phyloP scores from a whole-genome alignment of 2,888 invertebrate genomes.

The Choreutis nemorana region DNA sequence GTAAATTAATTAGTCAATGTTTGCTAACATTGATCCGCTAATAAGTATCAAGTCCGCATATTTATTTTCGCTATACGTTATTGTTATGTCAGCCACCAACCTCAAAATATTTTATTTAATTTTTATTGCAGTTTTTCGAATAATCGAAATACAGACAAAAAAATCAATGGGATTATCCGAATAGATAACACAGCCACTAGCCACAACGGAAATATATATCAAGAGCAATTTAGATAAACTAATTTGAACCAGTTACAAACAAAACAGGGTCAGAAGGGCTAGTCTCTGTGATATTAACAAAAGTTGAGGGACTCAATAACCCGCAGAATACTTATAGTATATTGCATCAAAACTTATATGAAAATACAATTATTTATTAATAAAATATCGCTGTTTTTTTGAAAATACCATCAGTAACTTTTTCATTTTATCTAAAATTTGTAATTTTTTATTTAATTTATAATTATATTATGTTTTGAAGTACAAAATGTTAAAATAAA shows the following conservation, averaged over 20 bases:
- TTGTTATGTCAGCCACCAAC: too few species aligned
- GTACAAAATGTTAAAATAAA: background rate
- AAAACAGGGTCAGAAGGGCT: slow-evolving; percentile 28
- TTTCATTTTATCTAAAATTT: too few species aligned
- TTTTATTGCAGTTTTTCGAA: slow-evolving; percentile 13
- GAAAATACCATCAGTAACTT: too few species aligned
- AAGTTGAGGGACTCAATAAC: slow-evolving; percentile 21
- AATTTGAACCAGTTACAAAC: slow-evolving; percentile 40
- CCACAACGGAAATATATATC: slow-evolving; percentile 39
- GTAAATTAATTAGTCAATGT: too few species aligned
- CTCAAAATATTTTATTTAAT: too few species aligned
- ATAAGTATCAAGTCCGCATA: too few species aligned
- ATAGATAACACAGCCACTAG: slow-evolving; percentile 19
- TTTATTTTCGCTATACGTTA: background rate
- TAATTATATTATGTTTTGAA: background rate
- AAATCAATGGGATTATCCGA: slow-evolving; percentile 11
- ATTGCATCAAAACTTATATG: slow-evolving; percentile 2
- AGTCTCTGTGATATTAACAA: slow-evolving; percentile 10
- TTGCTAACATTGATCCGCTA: too few species aligned
- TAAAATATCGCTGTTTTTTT: too few species aligned
- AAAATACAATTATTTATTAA: too few species aligned
- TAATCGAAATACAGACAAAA: slow-evolving; percentile 9
- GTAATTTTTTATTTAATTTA: background rate
- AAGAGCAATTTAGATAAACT: slow-evolving; percentile 43
- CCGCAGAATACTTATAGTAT: slow-evolving; percentile 17